phyloP scores from a whole-genome alignment of 1,140 invertebrate species.

The Epicauta chinensis region DNA sequence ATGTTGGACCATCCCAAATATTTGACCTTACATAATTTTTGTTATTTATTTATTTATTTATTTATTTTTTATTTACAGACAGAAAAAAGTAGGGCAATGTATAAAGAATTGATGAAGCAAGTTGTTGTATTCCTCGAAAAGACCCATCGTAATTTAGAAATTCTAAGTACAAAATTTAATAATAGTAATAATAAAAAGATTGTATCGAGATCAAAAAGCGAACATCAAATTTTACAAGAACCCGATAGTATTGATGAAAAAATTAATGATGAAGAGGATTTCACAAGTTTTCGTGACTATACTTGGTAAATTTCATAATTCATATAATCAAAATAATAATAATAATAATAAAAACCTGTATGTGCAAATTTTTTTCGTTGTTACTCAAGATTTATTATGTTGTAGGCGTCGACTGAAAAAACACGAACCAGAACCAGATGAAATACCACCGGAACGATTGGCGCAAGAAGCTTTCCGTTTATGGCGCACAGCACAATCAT shows the following conservation, averaged over 20 bases:
- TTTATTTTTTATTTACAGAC: slow-evolving; percentile 49
- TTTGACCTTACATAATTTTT: background rate
- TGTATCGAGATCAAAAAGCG: slow-evolving; percentile 44
- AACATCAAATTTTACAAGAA: slow-evolving; percentile 48
- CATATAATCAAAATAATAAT: background rate
- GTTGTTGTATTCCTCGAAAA: slow-evolving; percentile 67
- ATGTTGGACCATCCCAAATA: background rate
- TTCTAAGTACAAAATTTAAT: slow-evolving; percentile 32
- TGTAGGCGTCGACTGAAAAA: slow-evolving; percentile 28
- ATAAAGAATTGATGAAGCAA: slow-evolving; percentile 70
- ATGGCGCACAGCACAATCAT: slow-evolving; percentile 58
- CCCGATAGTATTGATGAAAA: slow-evolving; percentile 3
- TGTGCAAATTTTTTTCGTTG: background rate
- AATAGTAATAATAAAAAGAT: slow-evolving; percentile 29
- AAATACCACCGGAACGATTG: slow-evolving; percentile 57
- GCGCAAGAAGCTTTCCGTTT: slow-evolving; percentile 62
- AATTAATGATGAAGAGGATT: slow-evolving; percentile 18
- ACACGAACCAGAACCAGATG: slow-evolving; percentile 37
- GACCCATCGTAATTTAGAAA: slow-evolving; percentile 58
- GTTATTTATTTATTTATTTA: slow-evolving; percentile 2
- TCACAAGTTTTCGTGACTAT: slow-evolving; percentile 46
- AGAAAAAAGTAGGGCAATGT: slow-evolving; percentile 71
- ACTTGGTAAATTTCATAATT: slow-evolving; percentile 41
- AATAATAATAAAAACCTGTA: background rate
- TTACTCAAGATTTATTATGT: slow-evolving; percentile 8